Percentiles rank a stretch among this genome's conserved stretches.
Conservation (phyloP, 2,888 invertebrate genomes). For the Scaptomyza tumidula region DNA sequence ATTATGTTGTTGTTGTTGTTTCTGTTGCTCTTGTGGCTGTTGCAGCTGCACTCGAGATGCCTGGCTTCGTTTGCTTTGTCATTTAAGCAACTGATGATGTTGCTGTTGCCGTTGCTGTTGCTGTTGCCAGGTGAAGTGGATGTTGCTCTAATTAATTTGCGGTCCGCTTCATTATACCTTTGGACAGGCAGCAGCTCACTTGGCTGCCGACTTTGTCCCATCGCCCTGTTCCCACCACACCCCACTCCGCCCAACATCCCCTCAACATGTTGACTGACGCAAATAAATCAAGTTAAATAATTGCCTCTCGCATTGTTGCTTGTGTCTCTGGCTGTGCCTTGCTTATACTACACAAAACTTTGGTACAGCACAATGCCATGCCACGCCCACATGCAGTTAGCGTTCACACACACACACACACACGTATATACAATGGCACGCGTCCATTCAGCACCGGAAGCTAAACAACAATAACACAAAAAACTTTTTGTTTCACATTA, state of each 20-base stretch:
- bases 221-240: background rate
- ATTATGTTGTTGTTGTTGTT: slow-evolving; percentile 29
- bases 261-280: slow-evolving; percentile 59
- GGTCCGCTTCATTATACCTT: slow-evolving; percentile 68
- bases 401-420: slow-evolving; percentile 8
- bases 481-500: slow-evolving; percentile 57
- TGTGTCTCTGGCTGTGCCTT: slow-evolving; percentile 40
- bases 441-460: slow-evolving; percentile 32
- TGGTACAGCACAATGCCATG: slow-evolving; percentile 24
- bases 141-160: slow-evolving; percentile 75
- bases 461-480: slow-evolving; percentile 38
- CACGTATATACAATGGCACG: slow-evolving; percentile 15
- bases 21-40: slow-evolving; percentile 20
- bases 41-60: slow-evolving; percentile 31
- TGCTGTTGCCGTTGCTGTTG: slow-evolving; percentile 7
- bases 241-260: background rate
- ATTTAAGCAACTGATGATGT: slow-evolving; percentile 57
- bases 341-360: slow-evolving; percentile 29
- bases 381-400: slow-evolving; percentile 32
- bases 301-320: slow-evolving; percentile 73
- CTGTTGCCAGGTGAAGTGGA: slow-evolving; percentile 64
- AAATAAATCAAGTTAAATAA: slow-evolving; percentile 79
- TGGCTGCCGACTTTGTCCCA: background rate
- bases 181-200: slow-evolving; percentile 26
- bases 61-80: slow-evolving; percentile 66